Conservation (phyloP, 2,888 invertebrate species). For the Acronicta aceris region DNA sequence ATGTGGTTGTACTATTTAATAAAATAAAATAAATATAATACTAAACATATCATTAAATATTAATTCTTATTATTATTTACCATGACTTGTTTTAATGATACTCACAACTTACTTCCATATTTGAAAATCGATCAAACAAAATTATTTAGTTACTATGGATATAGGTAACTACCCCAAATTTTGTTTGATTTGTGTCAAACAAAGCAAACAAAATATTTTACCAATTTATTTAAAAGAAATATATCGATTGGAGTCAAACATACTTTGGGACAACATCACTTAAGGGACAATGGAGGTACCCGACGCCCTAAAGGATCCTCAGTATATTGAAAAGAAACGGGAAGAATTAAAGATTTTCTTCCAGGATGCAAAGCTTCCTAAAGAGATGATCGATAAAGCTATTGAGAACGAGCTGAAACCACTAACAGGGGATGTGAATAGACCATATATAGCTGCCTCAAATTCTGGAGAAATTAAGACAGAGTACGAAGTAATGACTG, state of each 20-base stretch:
- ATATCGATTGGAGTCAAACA: neutral
- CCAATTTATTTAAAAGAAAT: neutral
- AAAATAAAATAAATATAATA: no score
- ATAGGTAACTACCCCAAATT: slow-evolving; percentile 38
- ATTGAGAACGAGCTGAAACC: slow-evolving; percentile 82
- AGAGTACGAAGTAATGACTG: slow-evolving; percentile 84
- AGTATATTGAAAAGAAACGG: slow-evolving; percentile 72
- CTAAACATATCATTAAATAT: no score
- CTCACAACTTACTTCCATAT: slow-evolving; percentile 38
- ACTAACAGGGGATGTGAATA: slow-evolving; percentile 57
- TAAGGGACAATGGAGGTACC: slow-evolving; percentile 61
- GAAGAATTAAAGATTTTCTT: slow-evolving; percentile 77
- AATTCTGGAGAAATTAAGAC: slow-evolving; percentile 72
- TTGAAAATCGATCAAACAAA: slow-evolving; percentile 55
- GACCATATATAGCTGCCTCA: slow-evolving; percentile 80
- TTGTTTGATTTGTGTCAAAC: slow-evolving; percentile 48
- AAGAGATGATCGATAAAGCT: slow-evolving; percentile 71
- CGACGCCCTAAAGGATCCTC: slow-evolving; percentile 59
- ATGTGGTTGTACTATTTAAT: no score
- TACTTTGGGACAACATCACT: neutral
- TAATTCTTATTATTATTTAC: no score
- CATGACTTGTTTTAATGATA: no score
- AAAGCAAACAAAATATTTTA: slow-evolving; percentile 11
- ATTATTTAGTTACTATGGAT: slow-evolving; percentile 40
- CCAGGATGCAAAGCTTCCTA: slow-evolving; percentile 72